phyloP scores from a whole-genome alignment of 2,888 invertebrate genomes.

The Augiades crinisus region DNA sequence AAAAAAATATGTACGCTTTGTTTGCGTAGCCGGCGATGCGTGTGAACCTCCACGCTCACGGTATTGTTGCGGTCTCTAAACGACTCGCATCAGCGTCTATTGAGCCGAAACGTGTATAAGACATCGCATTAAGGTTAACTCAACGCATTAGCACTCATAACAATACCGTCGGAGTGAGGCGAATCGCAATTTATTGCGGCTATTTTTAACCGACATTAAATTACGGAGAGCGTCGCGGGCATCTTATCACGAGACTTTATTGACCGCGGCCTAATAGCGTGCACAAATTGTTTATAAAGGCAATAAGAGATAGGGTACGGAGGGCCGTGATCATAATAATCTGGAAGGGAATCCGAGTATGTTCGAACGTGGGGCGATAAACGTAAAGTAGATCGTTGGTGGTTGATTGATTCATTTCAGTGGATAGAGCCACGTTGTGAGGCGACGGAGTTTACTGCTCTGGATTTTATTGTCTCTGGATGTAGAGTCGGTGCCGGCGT shows the following conservation, averaged over 20 bases:
- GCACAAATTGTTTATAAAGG: constrained; percentile 41
- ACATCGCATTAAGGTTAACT: constrained; percentile 48
- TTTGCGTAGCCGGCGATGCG: constrained; percentile 54
- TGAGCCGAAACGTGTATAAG: constrained; percentile 43
- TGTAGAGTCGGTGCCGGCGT: constrained; percentile 11
- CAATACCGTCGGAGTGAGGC: constrained; percentile 49
- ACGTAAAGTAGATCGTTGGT: constrained; percentile 49
- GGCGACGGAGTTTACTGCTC: constrained; percentile 50
- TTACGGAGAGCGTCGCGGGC: constrained; percentile 38
- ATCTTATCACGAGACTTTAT: constrained; percentile 48
- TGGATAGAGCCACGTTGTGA: constrained; percentile 55
- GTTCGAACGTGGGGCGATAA: constrained; percentile 42
- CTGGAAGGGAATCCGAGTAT: constrained; percentile 36
- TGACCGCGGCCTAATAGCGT: constrained; percentile 43
- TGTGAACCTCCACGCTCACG: constrained; percentile 53
- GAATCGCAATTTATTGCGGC: constrained; percentile 59
- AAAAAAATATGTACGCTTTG: constrained; percentile 51
- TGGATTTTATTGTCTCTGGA: constrained; percentile 57
- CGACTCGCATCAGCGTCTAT: constrained; percentile 43
- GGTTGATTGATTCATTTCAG: constrained; percentile 66
- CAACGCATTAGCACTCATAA: constrained; percentile 56
- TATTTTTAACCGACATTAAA: constrained; percentile 55
- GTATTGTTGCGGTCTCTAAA: constrained; percentile 45
- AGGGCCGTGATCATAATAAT: constrained; percentile 34
- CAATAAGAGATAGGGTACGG: constrained; percentile 19